Evolutionary conservation across 2,113 vertebrate species (phyloP).

Genomic region (Zeus faber): DNA sequence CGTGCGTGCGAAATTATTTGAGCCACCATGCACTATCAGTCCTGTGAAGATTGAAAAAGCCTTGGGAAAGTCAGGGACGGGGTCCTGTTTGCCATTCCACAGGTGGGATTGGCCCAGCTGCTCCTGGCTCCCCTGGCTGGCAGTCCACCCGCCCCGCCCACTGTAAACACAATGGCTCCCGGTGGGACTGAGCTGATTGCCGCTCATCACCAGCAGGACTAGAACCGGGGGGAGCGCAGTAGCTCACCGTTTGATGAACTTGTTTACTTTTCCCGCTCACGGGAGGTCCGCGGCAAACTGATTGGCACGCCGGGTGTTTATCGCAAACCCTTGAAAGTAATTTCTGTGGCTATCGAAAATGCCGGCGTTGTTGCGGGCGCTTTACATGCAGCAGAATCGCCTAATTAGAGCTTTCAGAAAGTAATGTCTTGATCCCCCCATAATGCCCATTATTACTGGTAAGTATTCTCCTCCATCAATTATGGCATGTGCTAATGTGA

Average conservation of each 20-base stretch:
- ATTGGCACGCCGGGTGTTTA: slow-evolving; percentile 47
- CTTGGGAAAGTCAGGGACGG: slow-evolving; percentile 24
- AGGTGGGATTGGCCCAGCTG: slow-evolving; percentile 47
- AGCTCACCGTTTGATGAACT: slow-evolving; percentile 61
- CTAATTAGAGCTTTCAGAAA: slow-evolving; percentile 66
- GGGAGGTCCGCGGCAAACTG: slow-evolving; percentile 45
- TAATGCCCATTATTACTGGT: slow-evolving; percentile 72
- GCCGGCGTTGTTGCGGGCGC: slow-evolving; percentile 12
- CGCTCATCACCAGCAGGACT: slow-evolving; percentile 39
- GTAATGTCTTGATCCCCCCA: slow-evolving; percentile 63
- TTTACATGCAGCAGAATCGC: slow-evolving; percentile 22
- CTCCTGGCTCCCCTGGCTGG: slow-evolving; percentile 43
- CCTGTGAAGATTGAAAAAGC: slow-evolving; percentile 17
- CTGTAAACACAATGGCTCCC: slow-evolving; percentile 60
- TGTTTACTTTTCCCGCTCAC: slow-evolving; percentile 46
- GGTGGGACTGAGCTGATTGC: slow-evolving; percentile 48
- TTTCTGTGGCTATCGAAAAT: slow-evolving; percentile 31
- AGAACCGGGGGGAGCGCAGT: too few relatives aligned
- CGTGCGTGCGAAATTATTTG: too few relatives aligned
- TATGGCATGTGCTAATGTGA: slow-evolving; percentile 69
- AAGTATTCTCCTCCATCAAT: slow-evolving; percentile 72
- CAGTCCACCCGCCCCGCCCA: slow-evolving; percentile 30
- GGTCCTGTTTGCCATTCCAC: slow-evolving; percentile 47
- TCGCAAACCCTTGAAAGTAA: slow-evolving; percentile 36
- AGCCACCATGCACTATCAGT: too few relatives aligned